A percentile compares a stretch with the other conserved stretches of the same genome.
phyloP scores from a whole-genome alignment of 2,113 vertebrate species.

The Crotalus helleri region DNA sequence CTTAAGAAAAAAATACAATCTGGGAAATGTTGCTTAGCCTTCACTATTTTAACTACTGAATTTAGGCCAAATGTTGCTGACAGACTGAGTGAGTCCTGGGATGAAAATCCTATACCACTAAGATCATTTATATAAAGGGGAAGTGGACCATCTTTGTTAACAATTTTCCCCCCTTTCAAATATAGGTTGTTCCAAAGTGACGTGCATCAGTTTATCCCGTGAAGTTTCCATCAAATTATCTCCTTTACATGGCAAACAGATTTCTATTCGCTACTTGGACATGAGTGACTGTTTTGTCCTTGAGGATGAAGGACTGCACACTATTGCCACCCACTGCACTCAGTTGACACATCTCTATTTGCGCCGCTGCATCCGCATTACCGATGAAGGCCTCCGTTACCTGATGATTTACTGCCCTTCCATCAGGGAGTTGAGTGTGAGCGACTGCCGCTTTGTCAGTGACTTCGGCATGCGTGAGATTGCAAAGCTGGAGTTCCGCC shows the following conservation, averaged over 20 bases:
- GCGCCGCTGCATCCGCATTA: slow-evolving; percentile 91
- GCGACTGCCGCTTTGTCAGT: slow-evolving; percentile 92
- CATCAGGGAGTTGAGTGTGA: slow-evolving; percentile 90
- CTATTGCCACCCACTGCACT: slow-evolving; percentile 94
- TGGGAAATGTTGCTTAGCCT: not conserved
- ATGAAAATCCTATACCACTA: not conserved
- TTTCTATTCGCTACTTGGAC: slow-evolving; percentile 92
- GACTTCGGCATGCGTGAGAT: slow-evolving; percentile 95
- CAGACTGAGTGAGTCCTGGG: not conserved
- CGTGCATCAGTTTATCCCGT: slow-evolving; percentile 91
- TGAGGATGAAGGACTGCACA: slow-evolving; percentile 92
- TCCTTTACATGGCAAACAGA: slow-evolving; percentile 89
- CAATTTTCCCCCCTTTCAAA: not conserved
- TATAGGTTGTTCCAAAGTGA: slow-evolving; percentile 95
- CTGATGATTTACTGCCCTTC: slow-evolving; percentile 90
- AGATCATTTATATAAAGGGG: not conserved
- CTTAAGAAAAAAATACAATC: not conserved
- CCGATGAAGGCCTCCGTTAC: slow-evolving; percentile 92
- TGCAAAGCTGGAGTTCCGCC: slow-evolving; percentile 89
- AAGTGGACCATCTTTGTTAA: not conserved
- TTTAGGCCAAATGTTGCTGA: not conserved
- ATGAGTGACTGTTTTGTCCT: slow-evolving; percentile 97
- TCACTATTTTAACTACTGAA: not conserved
- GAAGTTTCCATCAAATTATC: slow-evolving; percentile 89
- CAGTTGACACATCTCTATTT: slow-evolving; percentile 95